Conservation (phyloP, 2,113 vertebrate genomes). For the Thryonomys swinderianus region DNA sequence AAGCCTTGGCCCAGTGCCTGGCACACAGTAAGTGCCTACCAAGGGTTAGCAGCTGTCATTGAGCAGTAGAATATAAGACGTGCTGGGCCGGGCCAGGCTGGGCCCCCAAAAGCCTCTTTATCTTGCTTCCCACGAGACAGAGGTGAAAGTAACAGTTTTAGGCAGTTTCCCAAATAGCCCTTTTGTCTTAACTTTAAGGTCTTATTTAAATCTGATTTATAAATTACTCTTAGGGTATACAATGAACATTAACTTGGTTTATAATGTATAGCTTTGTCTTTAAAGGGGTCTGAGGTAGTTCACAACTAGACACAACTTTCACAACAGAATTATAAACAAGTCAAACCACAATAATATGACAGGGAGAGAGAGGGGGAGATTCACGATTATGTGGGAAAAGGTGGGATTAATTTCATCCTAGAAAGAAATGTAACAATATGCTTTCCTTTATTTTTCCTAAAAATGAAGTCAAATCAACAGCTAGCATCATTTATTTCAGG, state of each 20-base stretch:
- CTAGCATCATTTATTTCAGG: background rate
- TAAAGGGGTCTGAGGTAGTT: conserved; percentile 6
- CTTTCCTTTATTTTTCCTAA: background rate
- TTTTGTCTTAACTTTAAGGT: conserved; percentile 7
- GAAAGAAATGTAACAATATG: background rate
- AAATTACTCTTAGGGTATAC: background rate
- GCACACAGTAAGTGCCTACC: background rate
- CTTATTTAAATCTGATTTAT: conserved; percentile 3
- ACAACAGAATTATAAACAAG: background rate
- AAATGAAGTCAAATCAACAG: conserved; percentile 26
- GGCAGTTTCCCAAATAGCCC: background rate
- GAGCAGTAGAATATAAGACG: background rate
- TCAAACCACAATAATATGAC: background rate
- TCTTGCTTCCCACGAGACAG: background rate
- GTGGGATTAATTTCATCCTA: background rate
- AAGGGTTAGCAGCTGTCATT: background rate
- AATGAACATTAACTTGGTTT: conserved; percentile 25
- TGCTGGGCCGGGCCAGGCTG: background rate
- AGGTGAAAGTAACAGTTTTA: background rate
- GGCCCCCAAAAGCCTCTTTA: background rate
- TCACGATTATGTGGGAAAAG: background rate
- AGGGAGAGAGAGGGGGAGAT: background rate
- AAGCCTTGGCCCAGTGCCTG: background rate
- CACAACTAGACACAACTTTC: background rate
- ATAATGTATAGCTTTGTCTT: conserved; percentile 10